Conservation (phyloP, 2,113 vertebrate genomes). For the Bubo blakistoni region DNA sequence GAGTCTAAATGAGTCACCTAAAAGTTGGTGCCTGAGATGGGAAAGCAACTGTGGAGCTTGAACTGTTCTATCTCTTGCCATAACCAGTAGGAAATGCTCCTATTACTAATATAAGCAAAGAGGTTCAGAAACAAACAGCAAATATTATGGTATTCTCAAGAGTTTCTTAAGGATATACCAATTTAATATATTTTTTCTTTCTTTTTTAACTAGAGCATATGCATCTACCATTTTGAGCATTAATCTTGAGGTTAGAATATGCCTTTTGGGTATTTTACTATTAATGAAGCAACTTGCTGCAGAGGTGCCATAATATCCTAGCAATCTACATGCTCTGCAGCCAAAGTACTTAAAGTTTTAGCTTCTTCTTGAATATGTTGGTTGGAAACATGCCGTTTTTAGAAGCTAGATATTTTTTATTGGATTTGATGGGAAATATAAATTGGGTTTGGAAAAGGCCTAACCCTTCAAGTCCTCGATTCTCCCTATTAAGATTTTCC, state of each 20-base stretch:
- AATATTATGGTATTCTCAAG: neutral
- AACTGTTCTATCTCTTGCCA: neutral
- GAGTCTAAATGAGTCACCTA: neutral
- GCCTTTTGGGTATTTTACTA: constrained; percentile 57
- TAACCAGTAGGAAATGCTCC: neutral
- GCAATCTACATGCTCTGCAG: constrained; percentile 18
- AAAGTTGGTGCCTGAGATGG: neutral
- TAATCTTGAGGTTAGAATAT: constrained; percentile 32
- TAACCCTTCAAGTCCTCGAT: constrained; percentile 41
- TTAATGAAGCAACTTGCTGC: constrained; percentile 61
- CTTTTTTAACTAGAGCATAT: neutral
- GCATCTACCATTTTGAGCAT: neutral
- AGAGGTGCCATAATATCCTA: constrained; percentile 26
- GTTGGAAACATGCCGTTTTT: constrained; percentile 18
- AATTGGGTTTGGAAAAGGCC: constrained; percentile 68
- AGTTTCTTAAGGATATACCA: neutral
- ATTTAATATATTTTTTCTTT: neutral
- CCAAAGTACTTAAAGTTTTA: constrained; percentile 45
- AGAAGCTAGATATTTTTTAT: constrained; percentile 61
- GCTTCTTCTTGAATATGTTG: constrained; percentile 31
- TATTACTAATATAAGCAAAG: neutral
- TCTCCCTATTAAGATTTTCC: constrained; percentile 77
- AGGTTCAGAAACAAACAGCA: neutral
- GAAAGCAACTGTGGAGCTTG: neutral
- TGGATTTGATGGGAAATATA: constrained; percentile 69